Base-by-base conservation (phyloP, 1,140 invertebrate species). In the Ylistrum balloti region DNA sequence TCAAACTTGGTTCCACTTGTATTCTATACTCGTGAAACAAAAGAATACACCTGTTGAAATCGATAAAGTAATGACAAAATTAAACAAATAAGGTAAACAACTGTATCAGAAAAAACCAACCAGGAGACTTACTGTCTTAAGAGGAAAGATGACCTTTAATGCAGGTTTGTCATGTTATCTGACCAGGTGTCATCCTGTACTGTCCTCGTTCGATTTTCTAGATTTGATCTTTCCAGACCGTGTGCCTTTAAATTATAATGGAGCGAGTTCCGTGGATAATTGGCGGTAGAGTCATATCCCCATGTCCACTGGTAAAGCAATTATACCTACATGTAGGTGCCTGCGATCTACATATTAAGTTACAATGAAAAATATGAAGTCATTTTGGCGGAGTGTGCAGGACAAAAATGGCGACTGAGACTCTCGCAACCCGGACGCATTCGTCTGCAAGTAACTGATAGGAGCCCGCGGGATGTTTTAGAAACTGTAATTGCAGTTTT, bases 361-460 rank as follows among this genome's bases (percentile, higher is more conserved):
- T 74, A 74, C 22, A 74, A 28, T n/a, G 56, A 74, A 74, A 74
- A 74, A 74, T n/a, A 74, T 28, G n/a, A 5, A 74, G 56, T 74
- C 56, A 74, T 74, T 74, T 74, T 74, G 56, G 56, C 56, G 56
- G 56, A 74, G 56, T n/a, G n/a, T 5, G 11, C 56, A 74, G n/a
- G 56, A 28, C 56, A 74, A 74, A 74, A n/a, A 74, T 74, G 56
- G 56, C 56, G 56, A 74, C 56, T 74, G n/a, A 7, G 56, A 74
- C 56, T n/a, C 22, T 74, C 56, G 5, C n/a, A n/a, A 28, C 22
- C 35, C n/a, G 56, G 28, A 74, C n/a, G n/a, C 17, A n/a, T 28
- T 74, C 22, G 56, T 74, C 56, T 74, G 56, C n/a, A 28, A 28
- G 9, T 74, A 17, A 28, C 22, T 74, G 56, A 1, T 9, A n/a